Percentiles rank a stretch among this genome's conserved stretches.
These are phyloP conservation scores for Tricholaema leucomelas DNA, from an alignment of 2,113 vertebrate genomes.

Conservation along the genomic window DNA sequence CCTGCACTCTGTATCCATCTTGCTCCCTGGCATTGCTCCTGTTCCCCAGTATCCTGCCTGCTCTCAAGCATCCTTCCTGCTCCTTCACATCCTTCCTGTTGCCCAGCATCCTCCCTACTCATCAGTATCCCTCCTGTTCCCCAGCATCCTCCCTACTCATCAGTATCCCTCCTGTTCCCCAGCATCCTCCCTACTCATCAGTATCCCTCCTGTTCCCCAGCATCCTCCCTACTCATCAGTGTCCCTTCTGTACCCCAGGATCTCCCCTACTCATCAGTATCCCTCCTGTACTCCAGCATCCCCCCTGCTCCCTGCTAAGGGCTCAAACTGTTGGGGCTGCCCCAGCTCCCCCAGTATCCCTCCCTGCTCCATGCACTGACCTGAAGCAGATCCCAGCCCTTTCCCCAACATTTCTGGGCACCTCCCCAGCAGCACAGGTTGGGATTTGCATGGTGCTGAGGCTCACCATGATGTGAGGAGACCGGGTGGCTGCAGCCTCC, in stretches of 20 bases:
- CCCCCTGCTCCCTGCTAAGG: not conserved
- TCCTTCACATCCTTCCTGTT: not conserved
- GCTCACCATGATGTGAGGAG: accelerated
- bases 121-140: not conserved
- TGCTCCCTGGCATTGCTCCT: not conserved
- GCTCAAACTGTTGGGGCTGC: accelerated
- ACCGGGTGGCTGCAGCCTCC: not conserved
- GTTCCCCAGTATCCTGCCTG: not conserved
- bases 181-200: not conserved
- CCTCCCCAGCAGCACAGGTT: not conserved
- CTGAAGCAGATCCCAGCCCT: not conserved
- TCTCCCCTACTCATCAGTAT: not conserved
- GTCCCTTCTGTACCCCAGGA: not conserved
- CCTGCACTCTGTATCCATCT: not conserved
- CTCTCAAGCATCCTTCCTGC: not conserved
- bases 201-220: not conserved
- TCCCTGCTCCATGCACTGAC: not conserved
- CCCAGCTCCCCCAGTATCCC: accelerated
- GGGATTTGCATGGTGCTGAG: not conserved
- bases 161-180: not conserved
- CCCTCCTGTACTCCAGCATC: not conserved
- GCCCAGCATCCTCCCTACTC: not conserved
- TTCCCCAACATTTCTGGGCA: not conserved
- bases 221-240: not conserved
- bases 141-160: not conserved